Base-by-base conservation (phyloP, 1,140 invertebrate species). In the Procambarus clarkii region DNA sequence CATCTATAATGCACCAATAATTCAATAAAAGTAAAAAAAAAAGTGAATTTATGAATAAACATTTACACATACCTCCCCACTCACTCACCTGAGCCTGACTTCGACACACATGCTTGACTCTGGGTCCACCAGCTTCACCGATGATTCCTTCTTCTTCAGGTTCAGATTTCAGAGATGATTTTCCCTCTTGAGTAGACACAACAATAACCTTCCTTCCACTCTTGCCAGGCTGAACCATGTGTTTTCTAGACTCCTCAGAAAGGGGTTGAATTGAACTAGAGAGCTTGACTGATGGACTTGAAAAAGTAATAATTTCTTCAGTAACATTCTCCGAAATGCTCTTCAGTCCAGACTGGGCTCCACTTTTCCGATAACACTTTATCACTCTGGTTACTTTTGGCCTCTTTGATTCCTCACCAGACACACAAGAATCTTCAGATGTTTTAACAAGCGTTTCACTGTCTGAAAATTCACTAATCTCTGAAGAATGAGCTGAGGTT, bases 21-120 rank as follows among this genome's bases (percentile, higher is more conserved):
- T 1, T 54, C 4, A 54, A 54, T 54, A 54, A 54, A 4, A 54
- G 5, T 54, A 3, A 2, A 54, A 54, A 8, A 54, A 54, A 8
- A 54, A 7, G 8, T 54, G 8, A 54, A 54, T 54, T 54, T 54
- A 54, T 9, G 50, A 54, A 54, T 54, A 8, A 54, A 54, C 13
- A 54, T 54, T 54, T 54, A 1, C 50, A 54, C 50, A 54, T 54
- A 54, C 50, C 50, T 54, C 13, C 8, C 50, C 50, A 74, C 7
- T 34, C 69, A 74, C 69, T 34, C 34, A 93, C 92, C 90, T 93
- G 92, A 45, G 91, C 92, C 69, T 92, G 89, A 60, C 92, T 93
- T 34, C 92, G 88, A 78, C 92, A 93, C 15, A 93, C 92, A 44
- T 92, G 91, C 58, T 93, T 93, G 13, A 93, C 91, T 54, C 92